Percentiles rank a stretch among this genome's conserved stretches.
Evolutionary conservation across 2,888 invertebrate species (phyloP).

Genomic region (Amblyteles armatorius): DNA sequence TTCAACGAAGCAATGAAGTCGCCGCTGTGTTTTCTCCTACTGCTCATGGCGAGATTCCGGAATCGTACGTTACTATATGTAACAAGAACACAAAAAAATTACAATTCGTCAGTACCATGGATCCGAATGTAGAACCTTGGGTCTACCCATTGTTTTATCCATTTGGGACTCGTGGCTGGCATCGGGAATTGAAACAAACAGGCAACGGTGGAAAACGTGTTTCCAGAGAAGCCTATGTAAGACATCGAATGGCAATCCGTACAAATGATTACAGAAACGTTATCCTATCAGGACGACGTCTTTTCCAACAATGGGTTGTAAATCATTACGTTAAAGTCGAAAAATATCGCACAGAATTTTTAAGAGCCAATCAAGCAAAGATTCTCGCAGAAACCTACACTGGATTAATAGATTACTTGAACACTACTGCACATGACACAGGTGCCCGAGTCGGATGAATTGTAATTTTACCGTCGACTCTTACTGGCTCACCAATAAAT

Average conservation of each 20-base stretch:
- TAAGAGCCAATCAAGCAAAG: too few relatives aligned
- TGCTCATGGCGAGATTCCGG: not conserved
- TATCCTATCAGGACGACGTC: slow-evolving; percentile 36
- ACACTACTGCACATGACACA: slow-evolving; percentile 16
- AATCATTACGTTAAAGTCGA: slow-evolving; percentile 36
- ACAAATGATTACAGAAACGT: slow-evolving; percentile 40
- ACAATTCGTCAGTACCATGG: too few relatives aligned
- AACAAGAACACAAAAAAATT: too few relatives aligned
- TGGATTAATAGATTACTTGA: slow-evolving; percentile 11
- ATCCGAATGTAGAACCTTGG: too few relatives aligned
- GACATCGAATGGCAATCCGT: slow-evolving; percentile 43
- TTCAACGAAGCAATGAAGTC: not conserved
- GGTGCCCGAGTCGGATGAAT: slow-evolving; percentile 35
- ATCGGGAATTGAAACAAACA: not conserved
- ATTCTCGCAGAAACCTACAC: too few relatives aligned
- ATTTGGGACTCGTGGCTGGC: too few relatives aligned
- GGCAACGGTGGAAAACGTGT: slow-evolving; percentile 9
- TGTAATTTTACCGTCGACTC: slow-evolving; percentile 36
- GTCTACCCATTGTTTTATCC: too few relatives aligned
- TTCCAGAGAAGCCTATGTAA: slow-evolving; percentile 32
- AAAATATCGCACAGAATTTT: slow-evolving; percentile 1
- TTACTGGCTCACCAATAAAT: slow-evolving; percentile 40
- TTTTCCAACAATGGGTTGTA: slow-evolving; percentile 7
- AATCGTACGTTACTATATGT: not conserved
- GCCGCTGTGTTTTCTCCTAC: not conserved